Conservation (phyloP, 2,888 invertebrate genomes). For the Mycalesis mineus region DNA sequence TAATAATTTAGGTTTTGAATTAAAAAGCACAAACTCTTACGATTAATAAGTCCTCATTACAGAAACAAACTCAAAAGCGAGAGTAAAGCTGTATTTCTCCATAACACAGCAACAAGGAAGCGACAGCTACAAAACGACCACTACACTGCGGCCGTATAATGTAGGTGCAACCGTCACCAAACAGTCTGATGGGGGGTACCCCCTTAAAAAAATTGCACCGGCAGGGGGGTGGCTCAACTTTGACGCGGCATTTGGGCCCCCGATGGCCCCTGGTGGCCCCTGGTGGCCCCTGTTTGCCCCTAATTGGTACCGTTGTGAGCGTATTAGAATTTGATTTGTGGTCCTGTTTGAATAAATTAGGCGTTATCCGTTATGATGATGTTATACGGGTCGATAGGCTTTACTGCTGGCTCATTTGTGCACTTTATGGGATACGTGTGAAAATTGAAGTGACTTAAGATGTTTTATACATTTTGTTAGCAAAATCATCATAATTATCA, state of each 20-base stretch:
- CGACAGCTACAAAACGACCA: conserved; percentile 33
- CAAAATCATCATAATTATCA: no score
- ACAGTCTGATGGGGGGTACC: conserved; percentile 57
- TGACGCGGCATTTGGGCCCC: conserved; percentile 58
- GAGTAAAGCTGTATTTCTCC: no score
- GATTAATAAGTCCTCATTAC: no score
- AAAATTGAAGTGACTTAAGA: background rate
- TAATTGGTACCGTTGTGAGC: conserved; percentile 62
- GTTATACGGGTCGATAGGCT: conserved; percentile 7
- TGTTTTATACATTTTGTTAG: no score
- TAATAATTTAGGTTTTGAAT: no score
- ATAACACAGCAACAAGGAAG: background rate
- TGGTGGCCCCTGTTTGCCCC: conserved; percentile 49
- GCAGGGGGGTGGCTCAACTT: conserved; percentile 54
- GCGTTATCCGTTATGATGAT: conserved; percentile 9
- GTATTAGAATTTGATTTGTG: conserved; percentile 41
- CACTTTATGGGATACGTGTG: background rate
- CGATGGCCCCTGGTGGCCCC: conserved; percentile 40
- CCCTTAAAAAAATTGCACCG: conserved; percentile 68
- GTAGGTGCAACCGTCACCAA: conserved; percentile 73
- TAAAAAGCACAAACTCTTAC: no score
- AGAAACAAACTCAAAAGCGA: no score
- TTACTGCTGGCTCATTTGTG: background rate
- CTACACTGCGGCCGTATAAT: conserved; percentile 31
- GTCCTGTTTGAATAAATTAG: conserved; percentile 26